A percentile compares a stretch with the other conserved stretches of the same genome.
Evolutionary conservation across 2,888 invertebrate genomes (phyloP).

Genomic region (Rotaria socialis): DNA sequence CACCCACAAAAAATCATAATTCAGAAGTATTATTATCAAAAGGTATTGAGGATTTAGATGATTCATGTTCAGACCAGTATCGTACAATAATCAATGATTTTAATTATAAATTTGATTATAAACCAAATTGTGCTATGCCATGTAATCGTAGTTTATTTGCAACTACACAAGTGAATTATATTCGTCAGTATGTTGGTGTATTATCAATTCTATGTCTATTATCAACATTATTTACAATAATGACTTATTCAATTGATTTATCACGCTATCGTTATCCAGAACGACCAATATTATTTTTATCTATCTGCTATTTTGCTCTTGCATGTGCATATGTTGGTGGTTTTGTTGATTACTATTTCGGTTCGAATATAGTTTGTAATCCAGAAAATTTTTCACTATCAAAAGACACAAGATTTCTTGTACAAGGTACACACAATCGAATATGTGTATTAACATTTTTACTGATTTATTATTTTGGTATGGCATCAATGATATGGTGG

Average conservation of each 20-base stretch:
- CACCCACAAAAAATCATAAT: not conserved
- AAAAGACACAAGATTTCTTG: conserved; percentile 57
- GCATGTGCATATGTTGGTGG: conserved; percentile 60
- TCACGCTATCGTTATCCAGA: conserved; percentile 60
- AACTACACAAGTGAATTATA: not conserved
- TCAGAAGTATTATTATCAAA: not conserved
- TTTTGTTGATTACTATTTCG: conserved; percentile 25
- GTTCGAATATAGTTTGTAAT: conserved; percentile 50
- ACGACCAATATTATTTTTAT: conserved; percentile 59
- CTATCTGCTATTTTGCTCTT: conserved; percentile 59
- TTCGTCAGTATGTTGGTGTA: conserved; percentile 68
- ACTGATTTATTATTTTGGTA: conserved; percentile 72
- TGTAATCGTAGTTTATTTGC: conserved; percentile 43
- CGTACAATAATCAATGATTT: not conserved
- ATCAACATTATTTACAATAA: conserved; percentile 58
- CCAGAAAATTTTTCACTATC: conserved; percentile 59
- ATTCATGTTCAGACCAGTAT: not conserved
- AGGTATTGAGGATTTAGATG: not conserved
- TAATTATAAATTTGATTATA: conserved; percentile 9
- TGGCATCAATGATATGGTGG: conserved; percentile 73
- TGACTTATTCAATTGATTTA: conserved; percentile 60
- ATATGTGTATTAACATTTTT: conserved; percentile 72
- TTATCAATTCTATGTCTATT: conserved; percentile 72
- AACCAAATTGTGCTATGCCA: conserved; percentile 42
- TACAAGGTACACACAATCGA: conserved; percentile 63